Percentiles rank a stretch among this genome's conserved stretches.
Evolutionary conservation across 1,140 invertebrate species (phyloP).

Genomic region (Drosophila kurseongensis): DNA sequence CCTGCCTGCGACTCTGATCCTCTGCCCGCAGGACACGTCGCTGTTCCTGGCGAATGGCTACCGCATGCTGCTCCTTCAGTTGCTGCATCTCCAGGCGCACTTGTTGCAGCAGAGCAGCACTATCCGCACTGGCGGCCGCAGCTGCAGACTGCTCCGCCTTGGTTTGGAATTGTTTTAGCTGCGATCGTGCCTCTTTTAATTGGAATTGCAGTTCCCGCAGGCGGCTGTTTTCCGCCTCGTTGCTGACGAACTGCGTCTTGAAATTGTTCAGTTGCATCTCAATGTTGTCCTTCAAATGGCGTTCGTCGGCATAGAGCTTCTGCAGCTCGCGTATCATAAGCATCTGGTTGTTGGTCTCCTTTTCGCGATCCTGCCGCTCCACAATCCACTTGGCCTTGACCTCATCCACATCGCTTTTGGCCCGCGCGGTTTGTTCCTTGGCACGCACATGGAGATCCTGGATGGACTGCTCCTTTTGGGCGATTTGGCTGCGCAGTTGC

Average conservation of each 20-base stretch:
- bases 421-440: slow-evolving; percentile 86
- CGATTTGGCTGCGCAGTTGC: slow-evolving; percentile 88
- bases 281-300: slow-evolving; percentile 87
- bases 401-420: slow-evolving; percentile 88
- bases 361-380: slow-evolving; percentile 91
- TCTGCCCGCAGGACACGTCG: slow-evolving; percentile 87
- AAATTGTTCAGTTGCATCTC: slow-evolving; percentile 86
- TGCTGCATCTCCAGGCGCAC: slow-evolving; percentile 90
- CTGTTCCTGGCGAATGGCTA: slow-evolving; percentile 86
- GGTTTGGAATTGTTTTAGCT: slow-evolving; percentile 87
- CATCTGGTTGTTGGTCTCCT: slow-evolving; percentile 90
- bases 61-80: slow-evolving; percentile 89
- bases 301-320: slow-evolving; percentile 87
- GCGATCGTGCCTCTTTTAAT: slow-evolving; percentile 88
- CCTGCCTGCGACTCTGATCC: slow-evolving; percentile 88
- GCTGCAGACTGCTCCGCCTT: slow-evolving; percentile 39
- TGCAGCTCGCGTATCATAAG: slow-evolving; percentile 89
- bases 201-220: slow-evolving; percentile 87
- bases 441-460: slow-evolving; percentile 87
- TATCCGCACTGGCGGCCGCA: slow-evolving; percentile 82
- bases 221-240: slow-evolving; percentile 65
- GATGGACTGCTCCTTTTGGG: slow-evolving; percentile 88
- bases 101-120: slow-evolving; percentile 86
- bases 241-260: slow-evolving; percentile 84
- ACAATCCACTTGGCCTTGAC: slow-evolving; percentile 90